These are phyloP conservation scores for Cotesia chilonis DNA, from an alignment of 1,140 invertebrate genomes.

Conservation along the genomic window DNA sequence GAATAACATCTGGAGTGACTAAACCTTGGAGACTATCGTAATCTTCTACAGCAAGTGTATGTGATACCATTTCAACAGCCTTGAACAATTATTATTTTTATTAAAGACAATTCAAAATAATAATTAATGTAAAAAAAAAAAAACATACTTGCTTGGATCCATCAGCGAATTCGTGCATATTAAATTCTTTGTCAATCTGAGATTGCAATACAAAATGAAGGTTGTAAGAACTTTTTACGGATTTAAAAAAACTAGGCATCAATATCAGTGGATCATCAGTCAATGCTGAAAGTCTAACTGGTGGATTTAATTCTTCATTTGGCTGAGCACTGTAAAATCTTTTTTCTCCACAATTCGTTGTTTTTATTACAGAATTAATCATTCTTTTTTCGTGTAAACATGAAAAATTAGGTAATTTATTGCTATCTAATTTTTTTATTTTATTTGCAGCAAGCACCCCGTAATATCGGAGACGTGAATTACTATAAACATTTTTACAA, in stretches of 20 bases:
- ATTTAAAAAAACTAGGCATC: background rate
- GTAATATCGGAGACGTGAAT: no score
- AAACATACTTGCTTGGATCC: constrained; percentile 12
- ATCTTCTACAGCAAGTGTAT: constrained; percentile 43
- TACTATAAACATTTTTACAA: no score
- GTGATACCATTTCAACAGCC: constrained; percentile 61
- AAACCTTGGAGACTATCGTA: constrained; percentile 46
- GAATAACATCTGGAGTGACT: constrained; percentile 38
- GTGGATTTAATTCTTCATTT: background rate
- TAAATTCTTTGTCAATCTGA: background rate
- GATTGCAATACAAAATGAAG: background rate
- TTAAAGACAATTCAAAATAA: background rate
- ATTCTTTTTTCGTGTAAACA: no score
- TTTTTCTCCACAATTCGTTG: background rate
- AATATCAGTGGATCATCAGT: constrained; percentile 2
- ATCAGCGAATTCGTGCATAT: background rate
- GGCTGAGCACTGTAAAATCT: background rate
- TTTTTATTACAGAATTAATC: no score
- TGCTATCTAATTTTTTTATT: no score
- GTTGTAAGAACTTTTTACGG: background rate
- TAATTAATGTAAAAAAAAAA: background rate
- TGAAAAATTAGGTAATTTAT: no score
- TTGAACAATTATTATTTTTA: constrained; percentile 40
- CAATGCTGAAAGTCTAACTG: background rate
- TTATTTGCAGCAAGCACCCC: no score